A percentile compares a stretch with the other conserved stretches of the same genome.
Evolutionary conservation across 2,888 invertebrate genomes (phyloP).

Genomic region (Ormia ochracea): DNA sequence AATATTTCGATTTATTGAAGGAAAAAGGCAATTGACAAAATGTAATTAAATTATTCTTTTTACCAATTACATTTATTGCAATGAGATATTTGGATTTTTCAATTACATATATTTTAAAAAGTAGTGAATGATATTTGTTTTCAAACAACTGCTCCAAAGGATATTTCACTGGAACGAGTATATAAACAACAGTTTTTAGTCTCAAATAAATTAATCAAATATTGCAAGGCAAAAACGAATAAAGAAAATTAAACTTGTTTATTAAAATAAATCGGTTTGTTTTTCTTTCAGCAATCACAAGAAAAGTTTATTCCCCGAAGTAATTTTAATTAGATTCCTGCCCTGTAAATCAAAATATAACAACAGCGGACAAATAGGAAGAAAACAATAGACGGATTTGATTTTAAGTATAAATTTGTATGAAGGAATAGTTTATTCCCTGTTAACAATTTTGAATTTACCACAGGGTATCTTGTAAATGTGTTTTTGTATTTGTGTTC

Average conservation of each 20-base stretch:
- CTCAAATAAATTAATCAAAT: slow-evolving; percentile 43
- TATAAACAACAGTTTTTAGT: not conserved
- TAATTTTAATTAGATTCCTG: slow-evolving; percentile 44
- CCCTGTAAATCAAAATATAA: slow-evolving; percentile 6
- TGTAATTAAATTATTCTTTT: not conserved
- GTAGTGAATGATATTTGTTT: not conserved
- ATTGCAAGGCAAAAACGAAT: not conserved
- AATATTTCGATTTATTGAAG: not conserved
- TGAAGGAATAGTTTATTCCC: not conserved
- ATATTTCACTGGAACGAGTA: not conserved
- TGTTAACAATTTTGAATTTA: slow-evolving; percentile 22
- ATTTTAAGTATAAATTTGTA: slow-evolving; percentile 11
- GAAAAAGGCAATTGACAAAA: not conserved
- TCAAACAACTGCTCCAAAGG: slow-evolving; percentile 15
- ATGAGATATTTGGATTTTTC: not conserved
- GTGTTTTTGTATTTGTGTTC: not conserved
- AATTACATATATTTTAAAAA: not conserved
- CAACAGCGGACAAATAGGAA: not conserved
- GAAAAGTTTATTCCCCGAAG: not conserved
- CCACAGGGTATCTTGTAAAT: slow-evolving; percentile 21
- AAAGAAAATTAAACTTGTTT: not conserved
- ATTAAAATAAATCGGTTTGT: slow-evolving; percentile 30
- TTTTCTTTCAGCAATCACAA: not conserved
- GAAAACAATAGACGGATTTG: slow-evolving; percentile 26
- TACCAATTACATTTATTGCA: not conserved